Base-by-base conservation (phyloP, 1,140 invertebrate genomes). In the Mactra quadrangularis region DNA sequence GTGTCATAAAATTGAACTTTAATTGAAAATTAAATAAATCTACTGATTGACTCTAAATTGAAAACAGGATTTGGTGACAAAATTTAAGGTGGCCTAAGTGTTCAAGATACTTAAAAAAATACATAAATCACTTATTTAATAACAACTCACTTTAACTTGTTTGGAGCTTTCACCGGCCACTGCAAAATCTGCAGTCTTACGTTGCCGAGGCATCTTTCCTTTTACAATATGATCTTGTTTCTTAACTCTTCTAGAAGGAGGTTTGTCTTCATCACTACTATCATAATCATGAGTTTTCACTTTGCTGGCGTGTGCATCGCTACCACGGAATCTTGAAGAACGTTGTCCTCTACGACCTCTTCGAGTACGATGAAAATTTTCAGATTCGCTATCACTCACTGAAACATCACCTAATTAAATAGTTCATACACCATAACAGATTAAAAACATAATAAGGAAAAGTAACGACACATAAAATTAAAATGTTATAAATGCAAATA, bases 331-430 rank as follows among this genome's bases (percentile, higher is more conserved):
- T 33, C n/a, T 68, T 19, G 25, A 31, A 66, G 45, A 7, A 15
- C 25, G 17, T 17, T 38, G 13, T n/a, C 25, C 3, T n/a, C 41
- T 35, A 3, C 22, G 52, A 81, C 47, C 47, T n/a, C 17, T 41
- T 22, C 41, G 55, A 19, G 27, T 78, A 31, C 50, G 33, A 19
- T n/a, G 22, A 3, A 9, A n/a, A 17, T 55, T 41, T 35, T 81
- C 60, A 45, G 53, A 47, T 27, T 68, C 53, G 47, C 62, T 71
- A 31, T 79, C 68, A 25, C 74, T 70, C 19, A 79, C 82, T 52
- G 33, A 45, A 2, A 45, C 45, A 17, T 13, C 13, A 4, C 19
- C 3, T 4, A n/a, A 22, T 13, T n/a, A 9, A 47, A 11, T 68
- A 22, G n/a, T 27, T 27, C n/a, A 13, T 4, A 7, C 19, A 3